Conservation (phyloP, 2,797 vertebrate genomes). For the Sebastes minor region DNA sequence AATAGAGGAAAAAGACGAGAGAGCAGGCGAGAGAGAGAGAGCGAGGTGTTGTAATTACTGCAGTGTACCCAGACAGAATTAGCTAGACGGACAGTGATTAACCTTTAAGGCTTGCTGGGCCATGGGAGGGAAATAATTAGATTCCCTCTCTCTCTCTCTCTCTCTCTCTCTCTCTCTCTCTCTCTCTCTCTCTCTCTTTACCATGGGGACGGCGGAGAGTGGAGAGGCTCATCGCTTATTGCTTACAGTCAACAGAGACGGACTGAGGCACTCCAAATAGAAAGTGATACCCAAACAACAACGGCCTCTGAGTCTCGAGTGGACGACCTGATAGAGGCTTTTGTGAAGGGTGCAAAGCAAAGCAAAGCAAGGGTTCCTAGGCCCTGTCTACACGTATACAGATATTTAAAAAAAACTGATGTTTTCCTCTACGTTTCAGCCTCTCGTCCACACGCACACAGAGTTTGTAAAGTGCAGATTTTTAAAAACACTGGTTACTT, state of each 20-base stretch:
- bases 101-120: conserved; percentile 81
- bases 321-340: not conserved
- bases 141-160: conserved; percentile 39
- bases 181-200: conserved; percentile 15
- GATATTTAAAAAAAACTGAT: rapidly evolving
- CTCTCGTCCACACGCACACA: no score
- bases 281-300: conserved; percentile 48
- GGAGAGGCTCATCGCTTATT: conserved; percentile 63
- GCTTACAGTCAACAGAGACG: conserved; percentile 64
- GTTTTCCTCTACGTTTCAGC: no score
- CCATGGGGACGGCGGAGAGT: conserved; percentile 43
- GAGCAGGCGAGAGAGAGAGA: not conserved
- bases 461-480: no score
- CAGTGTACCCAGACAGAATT: conserved; percentile 74
- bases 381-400: no score
- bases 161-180: conserved; percentile 3
- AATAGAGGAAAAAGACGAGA: conserved; percentile 21
- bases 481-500: no score
- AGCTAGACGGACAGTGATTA: conserved; percentile 81
- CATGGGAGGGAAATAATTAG: conserved; percentile 81
- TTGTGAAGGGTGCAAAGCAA: not conserved
- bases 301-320: not conserved
- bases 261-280: conserved; percentile 46
- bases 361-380: not conserved
- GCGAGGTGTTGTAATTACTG: conserved; percentile 72